Evolutionary conservation across 2,113 vertebrate species (phyloP), one percentile per base, ranked within the genome.

Genomic region (Macquaria ambigua): DNA sequence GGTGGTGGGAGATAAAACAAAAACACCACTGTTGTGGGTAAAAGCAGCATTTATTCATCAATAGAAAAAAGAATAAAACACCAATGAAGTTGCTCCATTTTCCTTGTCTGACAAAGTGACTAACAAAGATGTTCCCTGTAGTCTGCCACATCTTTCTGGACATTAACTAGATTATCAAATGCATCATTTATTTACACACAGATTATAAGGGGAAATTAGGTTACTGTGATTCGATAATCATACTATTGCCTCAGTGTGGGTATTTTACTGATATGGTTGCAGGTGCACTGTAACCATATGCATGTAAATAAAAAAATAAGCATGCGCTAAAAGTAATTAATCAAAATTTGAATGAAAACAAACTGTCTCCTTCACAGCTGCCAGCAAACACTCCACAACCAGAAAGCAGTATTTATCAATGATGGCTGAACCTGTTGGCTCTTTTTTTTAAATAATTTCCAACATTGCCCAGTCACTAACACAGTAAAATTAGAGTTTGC

Each of bases 301-400:
- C 64, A 63, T 46, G 23, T 61, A 37, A 72, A 75, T 79, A 34
- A 80, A 82, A 48, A 83, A 74, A 41, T 48, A 55, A 81, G 39
- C 8, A 55, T 10, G 11, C 16, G 52, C 23, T 12, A 20, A 8
- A 70, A 43, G 41, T 71, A 72, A 76, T 58, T 48, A 34, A 61
- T 85, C 59, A 70, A 80, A 77, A 82, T 48, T 21, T 72, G 37
- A 81, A 58, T 76, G 46, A 82, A 79, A 72, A 78, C 31, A 79
- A 76, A 58, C 39, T 66, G 8, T 74, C 72, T 48, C 16, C 59
- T 8, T 43, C 59, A 48, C 52, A 75, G 74, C 43, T 8, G 62
- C 77, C 64, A 74, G 68, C 28, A 67, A 78, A 72, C 59, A 43
- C 37, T 79, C 15, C 25, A 23, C 50, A 43, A 55, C n/a, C 68